These are phyloP conservation scores for Beroe forskalii DNA, from an alignment of 37 sponge, comb jelly and placozoan genomes.

Conservation along the genomic window DNA sequence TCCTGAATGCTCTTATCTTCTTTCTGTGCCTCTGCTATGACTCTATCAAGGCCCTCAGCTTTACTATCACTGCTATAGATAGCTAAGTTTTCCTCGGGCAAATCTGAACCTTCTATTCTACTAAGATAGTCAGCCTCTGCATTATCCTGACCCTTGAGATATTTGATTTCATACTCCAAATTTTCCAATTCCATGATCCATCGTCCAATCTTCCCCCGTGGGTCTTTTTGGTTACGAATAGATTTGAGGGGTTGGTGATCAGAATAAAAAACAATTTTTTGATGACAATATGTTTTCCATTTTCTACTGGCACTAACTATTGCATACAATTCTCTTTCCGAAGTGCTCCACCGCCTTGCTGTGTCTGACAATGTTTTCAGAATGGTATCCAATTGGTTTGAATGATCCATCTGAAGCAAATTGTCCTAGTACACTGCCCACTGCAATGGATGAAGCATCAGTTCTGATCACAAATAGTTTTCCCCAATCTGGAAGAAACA, in stretches of 20 bases:
- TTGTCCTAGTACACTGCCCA: not conserved
- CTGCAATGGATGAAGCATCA: not conserved
- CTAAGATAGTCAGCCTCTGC: not conserved
- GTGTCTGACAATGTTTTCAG: not conserved
- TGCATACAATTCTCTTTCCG: conserved; percentile 25
- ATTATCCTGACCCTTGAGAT: not conserved
- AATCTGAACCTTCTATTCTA: too few species aligned
- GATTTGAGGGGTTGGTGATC: not conserved
- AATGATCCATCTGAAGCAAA: not conserved
- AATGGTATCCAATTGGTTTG: not conserved
- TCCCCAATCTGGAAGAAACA: not conserved
- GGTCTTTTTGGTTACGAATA: not conserved
- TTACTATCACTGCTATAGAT: too few species aligned
- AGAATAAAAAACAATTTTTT: not conserved
- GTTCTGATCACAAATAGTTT: not conserved
- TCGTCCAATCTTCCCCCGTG: not conserved
- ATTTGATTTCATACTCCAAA: not conserved
- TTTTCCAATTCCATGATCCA: not conserved
- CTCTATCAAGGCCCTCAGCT: too few species aligned
- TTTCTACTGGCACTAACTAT: not conserved
- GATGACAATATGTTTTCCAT: not conserved
- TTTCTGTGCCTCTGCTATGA: too few species aligned
- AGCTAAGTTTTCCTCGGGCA: too few species aligned
- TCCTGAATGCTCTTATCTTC: too few species aligned
- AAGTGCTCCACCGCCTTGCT: not conserved